Conservation (phyloP, 1,140 invertebrate species). For the Caenorhabditis inopinata region DNA sequence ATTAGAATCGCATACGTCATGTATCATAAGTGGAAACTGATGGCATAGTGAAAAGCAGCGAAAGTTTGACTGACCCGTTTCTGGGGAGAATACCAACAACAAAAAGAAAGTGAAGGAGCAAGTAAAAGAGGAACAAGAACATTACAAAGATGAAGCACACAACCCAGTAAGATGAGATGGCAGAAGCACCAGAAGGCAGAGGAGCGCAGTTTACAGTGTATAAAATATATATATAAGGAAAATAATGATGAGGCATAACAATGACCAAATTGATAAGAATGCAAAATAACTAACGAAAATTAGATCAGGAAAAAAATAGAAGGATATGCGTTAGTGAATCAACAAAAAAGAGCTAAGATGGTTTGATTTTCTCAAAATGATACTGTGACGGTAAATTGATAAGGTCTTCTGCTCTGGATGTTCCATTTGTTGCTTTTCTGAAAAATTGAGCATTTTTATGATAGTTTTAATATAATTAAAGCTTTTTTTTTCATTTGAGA, state of each 20-base stretch:
- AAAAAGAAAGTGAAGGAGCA: background rate
- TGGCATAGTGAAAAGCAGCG: background rate
- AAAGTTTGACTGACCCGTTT: background rate
- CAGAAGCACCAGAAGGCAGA: background rate
- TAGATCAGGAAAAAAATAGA: background rate
- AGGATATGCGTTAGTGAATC: background rate
- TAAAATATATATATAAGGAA: too few species aligned
- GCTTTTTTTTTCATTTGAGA: too few species aligned
- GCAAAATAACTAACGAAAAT: background rate
- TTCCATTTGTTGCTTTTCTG: conserved; percentile 45
- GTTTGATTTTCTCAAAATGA: conserved; percentile 64
- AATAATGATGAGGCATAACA: background rate
- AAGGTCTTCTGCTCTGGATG: background rate
- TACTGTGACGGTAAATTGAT: conserved; percentile 43
- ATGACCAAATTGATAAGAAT: conserved; percentile 10
- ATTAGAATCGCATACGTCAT: too few species aligned
- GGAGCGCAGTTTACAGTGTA: background rate
- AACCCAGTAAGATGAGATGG: background rate
- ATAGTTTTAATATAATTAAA: too few species aligned
- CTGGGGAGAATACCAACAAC: background rate
- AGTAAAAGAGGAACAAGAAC: background rate
- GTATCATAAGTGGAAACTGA: background rate
- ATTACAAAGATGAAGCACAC: background rate
- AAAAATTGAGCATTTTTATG: too few species aligned
- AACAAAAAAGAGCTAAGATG: background rate